Evolutionary conservation across 1,140 invertebrate genomes (phyloP).

Genomic region (Drosophila tropicalis): DNA sequence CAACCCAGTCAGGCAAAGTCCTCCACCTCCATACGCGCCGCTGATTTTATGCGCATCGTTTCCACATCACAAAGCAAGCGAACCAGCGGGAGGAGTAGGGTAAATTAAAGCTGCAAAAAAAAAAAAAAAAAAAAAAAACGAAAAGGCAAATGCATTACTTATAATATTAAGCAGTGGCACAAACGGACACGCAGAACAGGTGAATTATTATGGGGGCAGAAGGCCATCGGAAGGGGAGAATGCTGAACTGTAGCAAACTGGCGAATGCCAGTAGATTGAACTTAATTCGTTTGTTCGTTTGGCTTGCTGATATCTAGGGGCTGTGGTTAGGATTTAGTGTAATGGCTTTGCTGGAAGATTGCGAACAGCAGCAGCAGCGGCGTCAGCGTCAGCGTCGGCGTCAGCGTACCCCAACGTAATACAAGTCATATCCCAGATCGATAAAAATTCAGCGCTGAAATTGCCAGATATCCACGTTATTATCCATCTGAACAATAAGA

Average conservation of each 20-base stretch:
- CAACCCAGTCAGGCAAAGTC: conserved; percentile 39
- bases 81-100: conserved; percentile 12
- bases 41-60: conserved; percentile 79
- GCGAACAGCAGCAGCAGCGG: neutral
- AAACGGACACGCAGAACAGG: conserved; percentile 61
- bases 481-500: neutral
- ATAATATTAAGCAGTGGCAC: conserved; percentile 73
- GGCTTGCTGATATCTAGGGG: neutral
- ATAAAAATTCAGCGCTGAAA: conserved; percentile 1
- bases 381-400: too few species aligned
- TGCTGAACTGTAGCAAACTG: conserved; percentile 29
- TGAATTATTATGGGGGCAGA: conserved; percentile 54
- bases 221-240: conserved; percentile 12
- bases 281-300: conserved; percentile 28
- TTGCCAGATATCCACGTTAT: neutral
- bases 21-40: conserved; percentile 60
- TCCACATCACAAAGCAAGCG: conserved; percentile 71
- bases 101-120: conserved; percentile 4
- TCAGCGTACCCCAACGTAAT: neutral
- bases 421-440: conserved; percentile 1
- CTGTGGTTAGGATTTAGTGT: conserved; percentile 29
- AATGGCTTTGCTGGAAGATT: conserved; percentile 4
- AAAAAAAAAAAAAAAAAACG: conserved; percentile 16
- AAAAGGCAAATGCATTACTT: conserved; percentile 62
- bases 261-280: conserved; percentile 61